phyloP scores from a whole-genome alignment of 2,797 vertebrate genomes.

The Molossus alvarezi region DNA sequence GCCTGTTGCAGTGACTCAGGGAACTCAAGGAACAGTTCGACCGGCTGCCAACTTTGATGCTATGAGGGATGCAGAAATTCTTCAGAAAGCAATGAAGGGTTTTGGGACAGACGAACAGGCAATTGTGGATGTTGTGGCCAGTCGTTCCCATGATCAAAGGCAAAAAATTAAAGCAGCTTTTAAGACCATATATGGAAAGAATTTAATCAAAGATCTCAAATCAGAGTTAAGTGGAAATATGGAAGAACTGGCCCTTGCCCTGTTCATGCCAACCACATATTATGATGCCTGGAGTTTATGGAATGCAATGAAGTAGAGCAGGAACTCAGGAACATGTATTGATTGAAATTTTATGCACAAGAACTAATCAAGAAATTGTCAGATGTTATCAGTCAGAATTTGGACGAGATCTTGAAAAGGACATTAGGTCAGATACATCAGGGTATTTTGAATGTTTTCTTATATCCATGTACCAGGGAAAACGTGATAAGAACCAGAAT shows the following conservation, averaged over 20 bases:
- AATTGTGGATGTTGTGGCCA: constrained; percentile 91
- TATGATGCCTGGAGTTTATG: constrained; percentile 93
- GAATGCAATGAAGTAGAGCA: constrained; percentile 92
- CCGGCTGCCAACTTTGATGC: constrained; percentile 91
- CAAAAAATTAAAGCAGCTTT: constrained; percentile 93
- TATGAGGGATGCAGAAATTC: constrained; percentile 90
- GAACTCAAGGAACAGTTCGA: constrained; percentile 90
- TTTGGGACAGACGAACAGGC: constrained; percentile 93
- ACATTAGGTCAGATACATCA: constrained; percentile 93
- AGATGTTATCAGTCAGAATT: constrained; percentile 91
- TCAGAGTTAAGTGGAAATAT: constrained; percentile 93
- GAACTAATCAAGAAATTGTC: constrained; percentile 92
- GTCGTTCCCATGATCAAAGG: constrained; percentile 91
- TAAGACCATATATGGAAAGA: constrained; percentile 94
- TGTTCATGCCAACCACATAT: constrained; percentile 92
- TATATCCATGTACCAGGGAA: constrained; percentile 93
- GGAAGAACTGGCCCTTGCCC: constrained; percentile 92
- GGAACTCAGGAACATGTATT: constrained; percentile 92
- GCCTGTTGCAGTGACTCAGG: constrained; percentile 88
- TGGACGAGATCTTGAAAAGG: constrained; percentile 92
- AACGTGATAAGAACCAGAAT: constrained; percentile 91
- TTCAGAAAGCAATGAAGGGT: constrained; percentile 93
- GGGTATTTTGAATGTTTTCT: constrained; percentile 93
- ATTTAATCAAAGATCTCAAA: constrained; percentile 94
- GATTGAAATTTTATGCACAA: constrained; percentile 93